phyloP scores from a whole-genome alignment of 2,797 vertebrate genomes.

The Sciaenops ocellatus region DNA sequence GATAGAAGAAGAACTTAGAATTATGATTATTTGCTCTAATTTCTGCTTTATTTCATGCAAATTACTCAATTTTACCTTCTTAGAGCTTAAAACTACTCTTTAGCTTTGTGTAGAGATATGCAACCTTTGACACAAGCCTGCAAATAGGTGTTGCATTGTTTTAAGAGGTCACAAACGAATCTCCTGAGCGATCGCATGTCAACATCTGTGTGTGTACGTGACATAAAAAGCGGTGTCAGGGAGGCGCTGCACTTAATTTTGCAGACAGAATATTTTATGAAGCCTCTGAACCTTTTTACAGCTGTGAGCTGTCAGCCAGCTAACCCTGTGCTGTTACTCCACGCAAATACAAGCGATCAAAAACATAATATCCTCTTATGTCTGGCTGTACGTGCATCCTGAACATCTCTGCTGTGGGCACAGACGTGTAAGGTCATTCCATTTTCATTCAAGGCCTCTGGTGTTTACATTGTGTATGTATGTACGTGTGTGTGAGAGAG shows the following conservation, averaged over 20 bases:
- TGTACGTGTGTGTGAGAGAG: neutral
- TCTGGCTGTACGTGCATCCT: constrained; percentile 30
- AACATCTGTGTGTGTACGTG: neutral
- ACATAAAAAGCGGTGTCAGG: constrained; percentile 1
- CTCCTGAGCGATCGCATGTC: neutral
- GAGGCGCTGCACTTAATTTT: constrained; percentile 10
- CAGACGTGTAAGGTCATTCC: constrained; percentile 37
- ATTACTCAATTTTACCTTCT: neutral
- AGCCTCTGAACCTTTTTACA: neutral
- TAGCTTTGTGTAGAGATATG: neutral
- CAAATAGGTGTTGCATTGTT: constrained; percentile 25
- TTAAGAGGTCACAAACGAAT: constrained; percentile 8
- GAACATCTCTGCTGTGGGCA: constrained; percentile 33
- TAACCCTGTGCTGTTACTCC: constrained; percentile 23
- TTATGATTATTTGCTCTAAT: neutral
- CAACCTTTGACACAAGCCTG: constrained; percentile 2
- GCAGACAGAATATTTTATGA: neutral
- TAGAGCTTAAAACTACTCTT: neutral
- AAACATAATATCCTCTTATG: constrained; percentile 30
- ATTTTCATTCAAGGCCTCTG: constrained; percentile 49
- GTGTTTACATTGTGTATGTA: constrained; percentile 50
- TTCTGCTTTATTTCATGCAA: neutral
- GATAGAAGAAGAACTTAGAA: neutral
- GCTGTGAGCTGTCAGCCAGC: constrained; percentile 8
- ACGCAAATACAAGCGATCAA: constrained; percentile 18